Evolutionary conservation across 2,888 invertebrate genomes (phyloP).

Genomic region (Rhamphomyia laevipes): DNA sequence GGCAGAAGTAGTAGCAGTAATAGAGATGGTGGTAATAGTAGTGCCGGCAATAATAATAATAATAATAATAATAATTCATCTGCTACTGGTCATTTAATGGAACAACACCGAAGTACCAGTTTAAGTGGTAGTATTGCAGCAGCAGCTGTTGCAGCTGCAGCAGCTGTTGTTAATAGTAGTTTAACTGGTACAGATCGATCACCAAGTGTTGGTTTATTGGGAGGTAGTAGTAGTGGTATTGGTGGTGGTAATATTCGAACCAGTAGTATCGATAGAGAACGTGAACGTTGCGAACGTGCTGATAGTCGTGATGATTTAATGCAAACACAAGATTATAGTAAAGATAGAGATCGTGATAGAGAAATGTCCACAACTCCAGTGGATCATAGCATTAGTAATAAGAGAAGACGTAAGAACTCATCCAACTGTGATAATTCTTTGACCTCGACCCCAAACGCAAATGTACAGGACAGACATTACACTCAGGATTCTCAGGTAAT

Average conservation of each 20-base stretch:
- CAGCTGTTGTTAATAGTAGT: conserved; percentile 28
- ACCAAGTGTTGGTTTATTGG: conserved; percentile 29
- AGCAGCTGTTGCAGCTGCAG: conserved; percentile 27
- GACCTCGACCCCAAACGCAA: conserved; percentile 44
- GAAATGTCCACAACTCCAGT: conserved; percentile 38
- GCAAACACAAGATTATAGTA: conserved; percentile 36
- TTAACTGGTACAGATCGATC: conserved; percentile 33
- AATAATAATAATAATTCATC: too few species aligned
- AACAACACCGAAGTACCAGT: conserved; percentile 13
- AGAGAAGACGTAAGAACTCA: conserved; percentile 42
- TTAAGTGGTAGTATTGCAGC: conserved; percentile 10
- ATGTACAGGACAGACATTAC: conserved; percentile 49
- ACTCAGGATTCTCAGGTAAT: conserved; percentile 53
- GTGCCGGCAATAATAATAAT: neutral
- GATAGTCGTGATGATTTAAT: conserved; percentile 37
- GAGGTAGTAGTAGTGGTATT: conserved; percentile 14
- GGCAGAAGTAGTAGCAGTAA: conserved; percentile 12
- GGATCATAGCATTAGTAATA: conserved; percentile 42
- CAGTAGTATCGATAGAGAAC: conserved; percentile 24
- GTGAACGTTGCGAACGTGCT: conserved; percentile 19
- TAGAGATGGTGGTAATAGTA: neutral
- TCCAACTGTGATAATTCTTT: conserved; percentile 53
- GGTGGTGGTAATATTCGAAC: conserved; percentile 23
- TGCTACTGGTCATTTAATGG: neutral
- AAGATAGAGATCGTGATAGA: conserved; percentile 48